phyloP scores from a whole-genome alignment of 2,888 invertebrate genomes.

The Dermolepida albohirtum region DNA sequence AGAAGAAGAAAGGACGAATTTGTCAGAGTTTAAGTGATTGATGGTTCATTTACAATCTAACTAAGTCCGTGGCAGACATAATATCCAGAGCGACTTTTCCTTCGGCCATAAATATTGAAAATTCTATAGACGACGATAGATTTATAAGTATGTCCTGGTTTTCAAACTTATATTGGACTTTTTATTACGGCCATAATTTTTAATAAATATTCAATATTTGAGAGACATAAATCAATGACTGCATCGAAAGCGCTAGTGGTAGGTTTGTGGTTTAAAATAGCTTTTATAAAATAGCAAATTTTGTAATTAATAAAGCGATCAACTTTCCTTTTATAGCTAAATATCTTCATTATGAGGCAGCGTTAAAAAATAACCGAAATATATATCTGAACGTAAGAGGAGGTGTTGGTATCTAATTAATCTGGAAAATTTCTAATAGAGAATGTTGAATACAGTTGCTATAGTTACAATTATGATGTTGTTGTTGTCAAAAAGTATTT shows the following conservation, averaged over 20 bases:
- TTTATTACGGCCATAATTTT: constrained; percentile 30
- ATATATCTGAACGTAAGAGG: too few species aligned
- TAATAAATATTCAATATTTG: constrained; percentile 32
- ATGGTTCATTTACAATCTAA: constrained; percentile 41
- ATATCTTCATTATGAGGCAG: too few species aligned
- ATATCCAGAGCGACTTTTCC: constrained; percentile 11
- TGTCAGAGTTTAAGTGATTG: constrained; percentile 39
- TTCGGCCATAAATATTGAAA: constrained; percentile 31
- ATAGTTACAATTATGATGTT: too few species aligned
- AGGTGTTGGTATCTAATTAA: too few species aligned
- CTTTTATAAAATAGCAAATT: neutral
- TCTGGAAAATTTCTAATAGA: too few species aligned
- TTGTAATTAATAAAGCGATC: too few species aligned
- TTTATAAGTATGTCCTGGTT: constrained; percentile 33
- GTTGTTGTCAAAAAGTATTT: too few species aligned
- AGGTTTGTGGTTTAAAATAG: neutral
- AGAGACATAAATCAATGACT: constrained; percentile 14
- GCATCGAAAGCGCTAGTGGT: too few species aligned
- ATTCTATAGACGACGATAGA: constrained; percentile 32
- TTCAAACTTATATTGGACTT: constrained; percentile 24
- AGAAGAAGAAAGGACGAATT: constrained; percentile 30
- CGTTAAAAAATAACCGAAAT: too few species aligned
- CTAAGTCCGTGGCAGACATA: constrained; percentile 15
- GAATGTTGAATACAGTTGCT: too few species aligned
- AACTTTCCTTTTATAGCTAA: too few species aligned